These are phyloP conservation scores for Metopolophium dirhodum DNA, from an alignment of 1,140 invertebrate genomes.

Conservation along the genomic window DNA sequence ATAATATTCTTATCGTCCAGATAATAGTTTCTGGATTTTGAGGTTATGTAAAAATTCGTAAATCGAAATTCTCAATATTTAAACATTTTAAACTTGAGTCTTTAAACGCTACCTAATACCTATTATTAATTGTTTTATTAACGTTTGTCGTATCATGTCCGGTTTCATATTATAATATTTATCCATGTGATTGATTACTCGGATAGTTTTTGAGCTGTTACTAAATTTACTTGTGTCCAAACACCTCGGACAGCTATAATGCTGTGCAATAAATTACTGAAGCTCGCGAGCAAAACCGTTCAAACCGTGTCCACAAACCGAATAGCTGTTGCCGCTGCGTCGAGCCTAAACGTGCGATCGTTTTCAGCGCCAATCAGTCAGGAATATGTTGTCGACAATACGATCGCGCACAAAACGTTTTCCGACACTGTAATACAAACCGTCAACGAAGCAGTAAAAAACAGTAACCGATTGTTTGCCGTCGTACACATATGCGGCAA, in stretches of 20 bases:
- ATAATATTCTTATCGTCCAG: neutral
- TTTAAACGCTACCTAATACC: neutral
- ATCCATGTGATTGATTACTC: neutral
- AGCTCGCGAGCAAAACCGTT: neutral
- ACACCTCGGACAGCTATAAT: neutral
- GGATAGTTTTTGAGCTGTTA: neutral
- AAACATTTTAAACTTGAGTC: neutral
- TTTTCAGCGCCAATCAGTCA: constrained; percentile 7
- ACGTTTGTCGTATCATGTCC: neutral
- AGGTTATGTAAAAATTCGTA: constrained; percentile 34
- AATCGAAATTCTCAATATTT: neutral
- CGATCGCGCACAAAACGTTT: neutral
- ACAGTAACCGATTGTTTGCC: constrained; percentile 82
- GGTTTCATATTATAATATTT: neutral
- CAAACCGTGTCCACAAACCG: neutral
- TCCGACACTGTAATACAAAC: constrained; percentile 67
- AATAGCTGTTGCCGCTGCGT: neutral
- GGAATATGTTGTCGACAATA: constrained; percentile 43
- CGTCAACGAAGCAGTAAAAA: constrained; percentile 59
- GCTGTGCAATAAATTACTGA: constrained; percentile 32
- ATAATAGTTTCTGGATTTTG: neutral
- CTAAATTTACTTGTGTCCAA: neutral
- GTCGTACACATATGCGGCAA: constrained; percentile 82
- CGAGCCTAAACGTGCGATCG: neutral
- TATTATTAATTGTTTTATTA: neutral